Evolutionary conservation across 2,797 vertebrate species (phyloP).

Genomic region (Moxostoma hubbsi): DNA sequence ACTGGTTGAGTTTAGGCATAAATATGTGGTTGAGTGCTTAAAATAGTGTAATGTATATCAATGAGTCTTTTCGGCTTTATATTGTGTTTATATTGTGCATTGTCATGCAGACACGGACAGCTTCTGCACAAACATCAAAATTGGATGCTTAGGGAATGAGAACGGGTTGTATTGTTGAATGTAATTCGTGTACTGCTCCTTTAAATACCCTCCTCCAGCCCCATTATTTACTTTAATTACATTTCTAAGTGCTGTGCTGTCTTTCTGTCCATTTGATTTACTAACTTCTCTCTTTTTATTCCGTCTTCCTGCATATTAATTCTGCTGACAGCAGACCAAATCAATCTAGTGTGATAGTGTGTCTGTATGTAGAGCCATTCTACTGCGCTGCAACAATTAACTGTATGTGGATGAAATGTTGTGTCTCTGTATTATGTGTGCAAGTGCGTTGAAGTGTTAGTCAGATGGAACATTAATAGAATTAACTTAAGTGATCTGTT

Average conservation of each 20-base stretch:
- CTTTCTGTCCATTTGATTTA: conserved; percentile 56
- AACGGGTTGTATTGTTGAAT: too few relatives aligned
- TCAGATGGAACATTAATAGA: conserved; percentile 76
- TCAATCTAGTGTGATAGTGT: conserved; percentile 40
- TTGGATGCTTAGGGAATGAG: too few relatives aligned
- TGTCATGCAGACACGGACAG: too few relatives aligned
- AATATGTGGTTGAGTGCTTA: too few relatives aligned
- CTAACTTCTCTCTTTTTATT: conserved; percentile 25
- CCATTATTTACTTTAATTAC: conserved; percentile 50
- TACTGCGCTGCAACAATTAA: conserved; percentile 14
- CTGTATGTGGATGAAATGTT: background rate
- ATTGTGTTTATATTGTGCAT: too few relatives aligned
- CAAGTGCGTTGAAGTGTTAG: conserved; percentile 46
- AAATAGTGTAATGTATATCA: too few relatives aligned
- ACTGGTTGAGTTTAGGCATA: too few relatives aligned
- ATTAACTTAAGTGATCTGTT: conserved; percentile 73
- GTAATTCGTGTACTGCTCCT: conserved; percentile 13
- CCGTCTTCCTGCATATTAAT: conserved; percentile 1
- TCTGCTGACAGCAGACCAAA: conserved; percentile 52
- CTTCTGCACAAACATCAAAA: too few relatives aligned
- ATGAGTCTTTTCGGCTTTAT: too few relatives aligned
- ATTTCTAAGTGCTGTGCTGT: conserved; percentile 48
- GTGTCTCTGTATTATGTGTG: background rate
- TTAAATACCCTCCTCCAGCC: conserved; percentile 38
- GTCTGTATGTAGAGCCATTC: conserved; percentile 18